Percentiles rank a stretch among this genome's conserved stretches.
Evolutionary conservation across 2,113 vertebrate genomes (phyloP).

Genomic region (Capra hircus): DNA sequence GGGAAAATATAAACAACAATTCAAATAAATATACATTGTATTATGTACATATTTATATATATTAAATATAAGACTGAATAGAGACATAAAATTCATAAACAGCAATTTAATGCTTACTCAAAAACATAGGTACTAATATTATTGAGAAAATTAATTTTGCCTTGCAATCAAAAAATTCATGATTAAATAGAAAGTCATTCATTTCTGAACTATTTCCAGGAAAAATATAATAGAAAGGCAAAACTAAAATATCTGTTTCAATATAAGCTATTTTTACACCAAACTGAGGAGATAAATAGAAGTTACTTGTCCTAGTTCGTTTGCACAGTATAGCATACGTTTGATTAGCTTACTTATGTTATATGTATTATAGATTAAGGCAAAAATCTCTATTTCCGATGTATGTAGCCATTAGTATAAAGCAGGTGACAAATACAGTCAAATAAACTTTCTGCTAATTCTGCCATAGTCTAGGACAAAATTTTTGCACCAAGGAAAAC

Average conservation of each 20-base stretch:
- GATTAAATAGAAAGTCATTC: neutral
- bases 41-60: neutral
- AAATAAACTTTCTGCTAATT: constrained; percentile 45
- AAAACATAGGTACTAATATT: neutral
- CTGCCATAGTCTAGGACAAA: neutral
- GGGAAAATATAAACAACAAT: neutral
- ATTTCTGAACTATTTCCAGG: neutral
- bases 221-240: neutral
- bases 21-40: neutral
- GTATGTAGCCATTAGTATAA: constrained; percentile 50
- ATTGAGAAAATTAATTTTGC: neutral
- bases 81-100: neutral
- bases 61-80: neutral
- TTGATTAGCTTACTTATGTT: neutral
- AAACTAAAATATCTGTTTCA: neutral
- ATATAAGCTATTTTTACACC: neutral
- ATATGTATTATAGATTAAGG: neutral
- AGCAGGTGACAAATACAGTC: neutral
- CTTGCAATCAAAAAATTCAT: neutral
- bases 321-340: neutral
- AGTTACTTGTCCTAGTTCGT: neutral
- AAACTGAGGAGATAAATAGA: neutral
- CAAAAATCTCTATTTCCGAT: neutral
- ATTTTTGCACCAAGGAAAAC: constrained; percentile 54
- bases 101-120: neutral